Base-by-base conservation (phyloP, 2,113 vertebrate species). In the Ornithorhynchus anatinus region DNA sequence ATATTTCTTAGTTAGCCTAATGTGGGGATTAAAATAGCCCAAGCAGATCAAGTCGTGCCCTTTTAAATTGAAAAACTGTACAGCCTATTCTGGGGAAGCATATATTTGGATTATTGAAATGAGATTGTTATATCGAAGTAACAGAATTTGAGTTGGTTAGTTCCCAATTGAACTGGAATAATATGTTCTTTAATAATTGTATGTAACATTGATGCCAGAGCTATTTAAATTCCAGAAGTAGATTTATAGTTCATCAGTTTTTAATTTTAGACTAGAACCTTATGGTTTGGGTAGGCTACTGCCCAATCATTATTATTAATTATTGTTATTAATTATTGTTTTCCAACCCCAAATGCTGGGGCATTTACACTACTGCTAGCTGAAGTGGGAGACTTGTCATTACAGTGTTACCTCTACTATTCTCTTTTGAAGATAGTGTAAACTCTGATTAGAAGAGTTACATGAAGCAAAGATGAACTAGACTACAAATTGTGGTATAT, bases 171-270 rank as follows among this genome's bases (percentile, higher is more conserved):
- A 32, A 56, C 70, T 59, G 23, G n/a, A 2, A 1, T 6, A 4
- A 7, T 20, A 1, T 50, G 58, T 76, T 62, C 62, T 58, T 48
- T 4, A 4, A 43, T 70, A 68, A 65, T 43, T 59, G 60, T 53
- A 68, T 71, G 11, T 23, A 50, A 54, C 33, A 23, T 25, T 16
- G 29, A 50, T 32, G 47, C n/a, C 6, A 42, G 57, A 42, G 29
- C 27, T 63, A 59, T 29, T 45, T 54, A 70, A 56, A 29, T 86
- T 84, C 73, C 60, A 71, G 72, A 79, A 88, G 81, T 64, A 33
- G 54, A 50, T 59, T 81, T 73, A 32, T 33, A 44, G 32, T 58
- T 75, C 39, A 64, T 75, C 44, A 73, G 69, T 69, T 80, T 37
- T 72, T 42, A 5, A 15, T 29, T 14, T 69, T 38, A 37, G 39